Conservation (phyloP, 2,888 invertebrate genomes). For the Hartigia nigra region DNA sequence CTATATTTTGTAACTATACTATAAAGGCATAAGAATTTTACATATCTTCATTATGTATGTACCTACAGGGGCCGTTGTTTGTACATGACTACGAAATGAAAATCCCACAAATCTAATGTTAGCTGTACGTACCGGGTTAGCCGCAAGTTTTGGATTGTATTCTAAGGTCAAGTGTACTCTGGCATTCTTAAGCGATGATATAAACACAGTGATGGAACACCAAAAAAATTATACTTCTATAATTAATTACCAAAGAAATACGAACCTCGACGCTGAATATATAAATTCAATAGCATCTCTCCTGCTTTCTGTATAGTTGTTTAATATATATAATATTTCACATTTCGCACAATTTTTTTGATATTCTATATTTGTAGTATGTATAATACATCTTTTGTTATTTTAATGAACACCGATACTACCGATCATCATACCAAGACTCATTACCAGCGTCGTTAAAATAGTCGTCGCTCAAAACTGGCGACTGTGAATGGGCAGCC, state of each 20-base stretch:
- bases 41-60: neutral
- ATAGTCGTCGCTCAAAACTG: neutral
- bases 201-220: neutral
- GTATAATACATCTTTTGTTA: neutral
- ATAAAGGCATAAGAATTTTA: neutral
- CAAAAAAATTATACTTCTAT: neutral
- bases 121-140: neutral
- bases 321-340: too few species aligned
- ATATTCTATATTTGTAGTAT: neutral
- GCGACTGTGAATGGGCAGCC: neutral
- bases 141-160: neutral
- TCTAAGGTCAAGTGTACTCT: neutral
- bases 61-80: neutral
- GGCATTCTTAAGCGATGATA: neutral
- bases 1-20: neutral
- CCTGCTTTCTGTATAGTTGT: neutral
- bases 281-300: neutral
- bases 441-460: neutral
- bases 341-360: neutral
- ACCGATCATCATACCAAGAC: neutral
- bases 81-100: neutral
- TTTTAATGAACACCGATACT: neutral
- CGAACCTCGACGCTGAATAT: neutral
- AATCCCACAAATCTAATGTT: neutral
- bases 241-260: neutral